Evolutionary conservation across 2,113 vertebrate species (phyloP).

Genomic region (Neodon shergylaensis): DNA sequence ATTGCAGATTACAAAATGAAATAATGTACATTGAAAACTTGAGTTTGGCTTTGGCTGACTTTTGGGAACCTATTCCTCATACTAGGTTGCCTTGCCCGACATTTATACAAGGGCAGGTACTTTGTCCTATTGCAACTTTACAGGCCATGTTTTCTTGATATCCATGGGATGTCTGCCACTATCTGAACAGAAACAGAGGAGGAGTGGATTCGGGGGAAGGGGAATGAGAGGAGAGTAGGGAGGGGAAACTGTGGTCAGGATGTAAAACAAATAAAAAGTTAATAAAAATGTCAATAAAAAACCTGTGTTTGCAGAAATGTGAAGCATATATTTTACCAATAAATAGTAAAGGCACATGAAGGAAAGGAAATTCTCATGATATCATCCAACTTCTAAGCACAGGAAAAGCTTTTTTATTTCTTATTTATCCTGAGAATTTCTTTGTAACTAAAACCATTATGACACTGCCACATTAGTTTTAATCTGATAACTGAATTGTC

Average conservation of each 20-base stretch:
- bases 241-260: not conserved
- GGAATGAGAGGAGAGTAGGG: not conserved
- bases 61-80: not conserved
- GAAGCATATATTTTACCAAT: slow-evolving; percentile 45
- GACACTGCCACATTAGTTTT: slow-evolving; percentile 69
- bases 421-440: slow-evolving; percentile 57
- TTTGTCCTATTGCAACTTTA: not conserved
- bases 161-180: not conserved
- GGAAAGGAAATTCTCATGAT: slow-evolving; percentile 44
- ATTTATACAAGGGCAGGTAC: not conserved
- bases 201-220: not conserved
- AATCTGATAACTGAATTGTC: slow-evolving; percentile 75
- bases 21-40: not conserved
- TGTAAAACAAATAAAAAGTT: not conserved
- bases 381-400: slow-evolving; percentile 4
- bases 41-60: not conserved
- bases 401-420: slow-evolving; percentile 56
- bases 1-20: slow-evolving; percentile 4
- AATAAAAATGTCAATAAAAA: not conserved
- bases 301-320: not conserved
- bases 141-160: not conserved
- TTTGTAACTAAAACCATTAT: slow-evolving; percentile 49
- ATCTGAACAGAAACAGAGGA: not conserved
- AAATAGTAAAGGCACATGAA: slow-evolving; percentile 36
- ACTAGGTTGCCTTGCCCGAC: not conserved